Conservation (phyloP, 2,113 vertebrate genomes). For the Pagrus major region DNA sequence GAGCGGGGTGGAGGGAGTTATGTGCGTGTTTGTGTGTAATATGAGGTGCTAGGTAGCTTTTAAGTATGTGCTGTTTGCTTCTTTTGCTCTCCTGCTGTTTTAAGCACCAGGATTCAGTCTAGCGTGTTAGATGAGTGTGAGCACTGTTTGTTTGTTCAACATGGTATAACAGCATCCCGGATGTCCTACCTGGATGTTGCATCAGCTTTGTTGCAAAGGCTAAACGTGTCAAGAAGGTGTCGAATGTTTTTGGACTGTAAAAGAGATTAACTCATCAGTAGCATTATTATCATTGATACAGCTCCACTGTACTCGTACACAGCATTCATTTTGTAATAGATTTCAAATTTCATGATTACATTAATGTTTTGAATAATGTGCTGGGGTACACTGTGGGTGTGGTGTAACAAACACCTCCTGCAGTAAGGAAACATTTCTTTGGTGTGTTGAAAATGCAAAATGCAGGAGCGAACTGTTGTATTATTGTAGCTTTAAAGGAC, state of each 20-base stretch:
- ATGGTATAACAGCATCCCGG: not conserved
- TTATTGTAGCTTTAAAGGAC: no score
- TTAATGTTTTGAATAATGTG: not conserved
- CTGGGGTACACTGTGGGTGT: no score
- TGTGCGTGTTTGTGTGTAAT: slow-evolving; percentile 42
- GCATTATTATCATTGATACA: not conserved
- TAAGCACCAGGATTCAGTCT: slow-evolving; percentile 31
- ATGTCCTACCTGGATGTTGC: not conserved
- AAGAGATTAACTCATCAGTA: not conserved
- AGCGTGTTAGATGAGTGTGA: slow-evolving; percentile 18
- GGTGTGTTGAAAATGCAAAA: not conserved
- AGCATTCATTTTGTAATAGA: not conserved
- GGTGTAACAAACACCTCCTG: not conserved
- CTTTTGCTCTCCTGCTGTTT: slow-evolving; percentile 40
- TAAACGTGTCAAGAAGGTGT: not conserved
- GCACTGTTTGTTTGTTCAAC: slow-evolving; percentile 27
- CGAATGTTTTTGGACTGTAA: not conserved
- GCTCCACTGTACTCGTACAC: not conserved
- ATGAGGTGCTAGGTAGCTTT: slow-evolving; percentile 38
- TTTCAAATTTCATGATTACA: not conserved
- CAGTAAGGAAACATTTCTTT: not conserved
- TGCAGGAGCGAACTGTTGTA: not conserved
- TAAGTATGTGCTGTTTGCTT: slow-evolving; percentile 10
- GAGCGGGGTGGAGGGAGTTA: slow-evolving; percentile 25
- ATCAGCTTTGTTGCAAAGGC: not conserved